These are phyloP conservation scores for Phasia obesa DNA, from an alignment of 2,888 invertebrate species.

Conservation along the genomic window DNA sequence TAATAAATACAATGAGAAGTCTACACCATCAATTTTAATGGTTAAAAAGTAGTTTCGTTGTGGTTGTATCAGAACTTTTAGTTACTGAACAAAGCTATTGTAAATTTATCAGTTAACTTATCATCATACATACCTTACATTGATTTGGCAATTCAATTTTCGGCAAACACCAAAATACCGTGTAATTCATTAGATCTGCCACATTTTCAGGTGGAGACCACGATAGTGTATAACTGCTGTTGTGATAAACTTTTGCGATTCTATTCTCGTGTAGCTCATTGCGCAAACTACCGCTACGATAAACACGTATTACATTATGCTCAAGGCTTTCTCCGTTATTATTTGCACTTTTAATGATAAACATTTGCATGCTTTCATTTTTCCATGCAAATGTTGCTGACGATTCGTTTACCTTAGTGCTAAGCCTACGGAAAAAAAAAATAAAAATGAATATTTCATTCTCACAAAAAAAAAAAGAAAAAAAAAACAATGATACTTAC, in stretches of 20 bases:
- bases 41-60: too few species aligned
- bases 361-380: constrained; percentile 58
- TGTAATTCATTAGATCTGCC: constrained; percentile 85
- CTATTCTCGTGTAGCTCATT: constrained; percentile 83
- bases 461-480: too few species aligned
- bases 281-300: constrained; percentile 34
- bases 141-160: constrained; percentile 84
- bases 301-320: constrained; percentile 64
- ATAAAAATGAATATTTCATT: background rate
- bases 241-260: constrained; percentile 88
- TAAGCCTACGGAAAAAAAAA: constrained; percentile 21
- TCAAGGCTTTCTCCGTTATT: constrained; percentile 62
- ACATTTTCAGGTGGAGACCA: constrained; percentile 85
- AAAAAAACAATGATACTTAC: constrained; percentile 70
- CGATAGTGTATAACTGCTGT: constrained; percentile 87
- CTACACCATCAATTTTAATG: too few species aligned
- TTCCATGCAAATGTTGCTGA: constrained; percentile 53
- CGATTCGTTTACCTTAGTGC: constrained; percentile 25
- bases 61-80: too few species aligned
- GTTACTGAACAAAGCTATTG: too few species aligned
- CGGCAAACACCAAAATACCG: constrained; percentile 89
- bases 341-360: constrained; percentile 70
- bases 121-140: constrained; percentile 83
- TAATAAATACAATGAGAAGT: too few species aligned
- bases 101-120: too few species aligned